Percentiles rank a stretch among this genome's conserved stretches.
These are phyloP conservation scores for Brachionus manjavacas DNA, from an alignment of 1,140 invertebrate species.

Conservation along the genomic window DNA sequence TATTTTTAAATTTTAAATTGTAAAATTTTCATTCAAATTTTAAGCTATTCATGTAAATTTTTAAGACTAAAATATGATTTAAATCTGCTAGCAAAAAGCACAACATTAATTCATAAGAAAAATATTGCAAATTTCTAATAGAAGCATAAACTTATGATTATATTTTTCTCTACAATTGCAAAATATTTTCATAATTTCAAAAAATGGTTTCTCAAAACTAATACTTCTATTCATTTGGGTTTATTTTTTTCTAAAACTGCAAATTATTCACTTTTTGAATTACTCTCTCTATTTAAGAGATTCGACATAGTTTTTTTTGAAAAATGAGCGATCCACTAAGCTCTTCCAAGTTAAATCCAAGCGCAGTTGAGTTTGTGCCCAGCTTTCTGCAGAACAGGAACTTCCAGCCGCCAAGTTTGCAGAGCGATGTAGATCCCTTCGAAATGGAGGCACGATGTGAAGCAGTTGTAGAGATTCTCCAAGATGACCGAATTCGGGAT, in stretches of 20 bases:
- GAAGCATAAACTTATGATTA: neutral
- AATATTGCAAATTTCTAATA: neutral
- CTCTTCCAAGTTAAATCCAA: conserved; percentile 25
- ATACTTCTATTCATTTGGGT: neutral
- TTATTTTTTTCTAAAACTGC: neutral
- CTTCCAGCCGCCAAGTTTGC: neutral
- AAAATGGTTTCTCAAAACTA: neutral
- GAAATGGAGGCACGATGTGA: conserved; percentile 27
- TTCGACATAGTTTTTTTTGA: neutral
- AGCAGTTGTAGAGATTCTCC: conserved; percentile 27
- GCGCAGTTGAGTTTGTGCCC: conserved; percentile 14
- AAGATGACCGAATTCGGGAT: neutral
- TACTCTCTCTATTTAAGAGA: neutral
- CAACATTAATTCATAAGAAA: neutral
- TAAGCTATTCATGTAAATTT: neutral
- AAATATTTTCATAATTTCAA: conserved; percentile 1
- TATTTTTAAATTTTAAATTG: no score
- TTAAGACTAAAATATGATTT: neutral
- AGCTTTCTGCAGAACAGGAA: neutral
- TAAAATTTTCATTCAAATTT: neutral
- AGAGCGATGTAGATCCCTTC: conserved; percentile 8
- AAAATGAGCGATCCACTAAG: neutral
- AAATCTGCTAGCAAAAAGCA: neutral
- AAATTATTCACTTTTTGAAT: neutral
- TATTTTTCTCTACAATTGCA: neutral